Percentiles rank a stretch among this genome's conserved stretches.
phyloP scores from a whole-genome alignment of 2,113 vertebrate species.

The Chlamydotis undulata region DNA sequence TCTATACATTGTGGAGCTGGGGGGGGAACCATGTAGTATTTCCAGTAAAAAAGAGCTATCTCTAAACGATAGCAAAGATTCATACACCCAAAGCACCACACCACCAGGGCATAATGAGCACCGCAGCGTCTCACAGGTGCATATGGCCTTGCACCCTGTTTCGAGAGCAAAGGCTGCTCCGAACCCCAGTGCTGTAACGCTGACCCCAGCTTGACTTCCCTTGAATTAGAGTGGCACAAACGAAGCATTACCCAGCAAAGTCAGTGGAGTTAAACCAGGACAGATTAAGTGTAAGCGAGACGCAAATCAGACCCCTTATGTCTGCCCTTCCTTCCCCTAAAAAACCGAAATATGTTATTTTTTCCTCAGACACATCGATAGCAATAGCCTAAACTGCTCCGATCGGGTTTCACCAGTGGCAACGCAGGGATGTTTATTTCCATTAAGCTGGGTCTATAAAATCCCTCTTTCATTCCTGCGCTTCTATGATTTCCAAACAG shows the following conservation, averaged over 20 bases:
- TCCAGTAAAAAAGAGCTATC: conserved; percentile 13
- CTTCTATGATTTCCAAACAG: conserved; percentile 68
- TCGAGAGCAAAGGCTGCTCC: not conserved
- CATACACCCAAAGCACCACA: not conserved
- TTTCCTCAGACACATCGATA: conserved; percentile 24
- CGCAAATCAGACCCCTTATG: not conserved
- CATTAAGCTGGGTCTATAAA: conserved; percentile 66
- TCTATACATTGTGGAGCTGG: not conserved
- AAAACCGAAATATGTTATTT: conserved; percentile 7
- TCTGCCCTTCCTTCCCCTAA: conserved; percentile 1
- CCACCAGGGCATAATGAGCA: not conserved
- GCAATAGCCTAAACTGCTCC: conserved; percentile 45
- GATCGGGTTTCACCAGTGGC: conserved; percentile 44
- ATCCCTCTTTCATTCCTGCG: conserved; percentile 58
- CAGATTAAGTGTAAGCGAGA: conserved; percentile 34
- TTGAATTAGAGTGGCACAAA: not conserved
- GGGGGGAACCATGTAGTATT: not conserved
- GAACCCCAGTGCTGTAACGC: accelerated
- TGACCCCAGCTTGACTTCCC: not conserved
- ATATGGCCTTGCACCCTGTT: not conserved
- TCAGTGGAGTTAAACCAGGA: not conserved
- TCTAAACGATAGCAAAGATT: not conserved
- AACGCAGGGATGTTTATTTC: conserved; percentile 67
- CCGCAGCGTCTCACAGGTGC: not conserved
- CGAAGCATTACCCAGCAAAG: not conserved